These are phyloP conservation scores for Euborellia annulipes DNA, from an alignment of 1,140 invertebrate species.

Conservation along the genomic window DNA sequence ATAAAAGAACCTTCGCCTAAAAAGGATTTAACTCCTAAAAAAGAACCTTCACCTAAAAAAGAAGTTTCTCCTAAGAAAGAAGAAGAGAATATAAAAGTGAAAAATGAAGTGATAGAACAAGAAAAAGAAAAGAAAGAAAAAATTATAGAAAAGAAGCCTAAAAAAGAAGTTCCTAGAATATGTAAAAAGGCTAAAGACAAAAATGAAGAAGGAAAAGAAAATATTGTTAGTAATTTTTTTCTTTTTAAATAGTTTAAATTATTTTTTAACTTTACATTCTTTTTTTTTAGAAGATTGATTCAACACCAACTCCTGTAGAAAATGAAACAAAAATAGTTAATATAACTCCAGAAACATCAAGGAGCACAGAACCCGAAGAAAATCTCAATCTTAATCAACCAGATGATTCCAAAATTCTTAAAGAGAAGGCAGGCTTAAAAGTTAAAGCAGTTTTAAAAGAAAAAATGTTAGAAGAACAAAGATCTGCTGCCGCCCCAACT, in stretches of 20 bases:
- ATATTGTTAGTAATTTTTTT: constrained; percentile 2
- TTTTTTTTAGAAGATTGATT: neutral
- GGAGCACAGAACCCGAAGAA: neutral
- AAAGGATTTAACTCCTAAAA: no score
- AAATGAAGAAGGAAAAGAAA: constrained; percentile 15
- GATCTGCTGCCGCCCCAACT: neutral
- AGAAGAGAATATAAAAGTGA: no score
- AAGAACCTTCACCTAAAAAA: no score
- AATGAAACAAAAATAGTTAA: constrained; percentile 5
- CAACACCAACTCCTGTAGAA: neutral
- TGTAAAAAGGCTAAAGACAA: constrained; percentile 14
- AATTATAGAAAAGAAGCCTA: constrained; percentile 14
- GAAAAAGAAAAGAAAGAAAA: constrained; percentile 3
- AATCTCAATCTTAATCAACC: neutral
- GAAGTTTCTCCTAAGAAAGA: no score
- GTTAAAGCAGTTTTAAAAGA: no score
- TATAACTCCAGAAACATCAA: neutral
- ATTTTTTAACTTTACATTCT: constrained; percentile 1
- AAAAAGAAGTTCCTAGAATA: constrained; percentile 9
- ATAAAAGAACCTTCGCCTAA: constrained; percentile 5
- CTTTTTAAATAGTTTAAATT: constrained; percentile 1
- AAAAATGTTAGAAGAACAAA: no score
- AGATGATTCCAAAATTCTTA: no score
- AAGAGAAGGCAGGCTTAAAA: no score
- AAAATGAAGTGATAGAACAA: constrained; percentile 3